Base-by-base conservation (phyloP, 2,888 invertebrate species). In the Trachelus troglodyta region DNA sequence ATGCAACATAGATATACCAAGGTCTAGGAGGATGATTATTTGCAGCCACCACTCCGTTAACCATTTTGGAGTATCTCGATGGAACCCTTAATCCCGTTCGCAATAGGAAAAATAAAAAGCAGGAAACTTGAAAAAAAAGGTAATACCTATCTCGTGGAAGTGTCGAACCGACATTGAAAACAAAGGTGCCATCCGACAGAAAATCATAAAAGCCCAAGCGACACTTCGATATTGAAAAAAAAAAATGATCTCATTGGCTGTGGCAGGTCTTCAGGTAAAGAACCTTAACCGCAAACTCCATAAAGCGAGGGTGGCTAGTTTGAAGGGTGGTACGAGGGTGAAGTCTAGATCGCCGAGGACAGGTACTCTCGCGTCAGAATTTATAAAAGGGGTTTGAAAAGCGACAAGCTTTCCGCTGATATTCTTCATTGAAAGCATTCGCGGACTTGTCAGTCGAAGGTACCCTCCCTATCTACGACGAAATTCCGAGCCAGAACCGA, bases 341-440 rank as follows among this genome's bases (percentile, higher is more conserved):
- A 56, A 56, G 56, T 56, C 56, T 56, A 56, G 9, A 23, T 71
- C 71, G 71, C 71, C 11, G 12, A 12, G 71, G 71, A 71, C 71
- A 71, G 71, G 33, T 34, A 71, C 71, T 71, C 71, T 71, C 31
- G 23, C 15, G 71, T 71, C 71, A 71, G 31, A 34, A 71, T 71
- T 71, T 71, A 71, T 71, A 71, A 71, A 71, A 23, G 56, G 71
- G 15, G 12, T 15, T 71, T 71, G n/a, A 34, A 71, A 31, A 71
- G 71, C 33, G 71, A 33, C 56, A 56, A 23, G 9, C 56, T 56
- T 23, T 9, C 23, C 31, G 23, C 31, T 33, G 31, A 34, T 31
- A 71, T 71, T 34, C 71, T 31, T 71, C 71, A 33, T 71, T 71
- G 71, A 71, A 71, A 71, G 71, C 31, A 31, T 31, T 71, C 34